Evolutionary conservation across 2,797 vertebrate genomes (phyloP), one percentile per base, ranked within the genome.

Genomic region (Tragopan temminckii): DNA sequence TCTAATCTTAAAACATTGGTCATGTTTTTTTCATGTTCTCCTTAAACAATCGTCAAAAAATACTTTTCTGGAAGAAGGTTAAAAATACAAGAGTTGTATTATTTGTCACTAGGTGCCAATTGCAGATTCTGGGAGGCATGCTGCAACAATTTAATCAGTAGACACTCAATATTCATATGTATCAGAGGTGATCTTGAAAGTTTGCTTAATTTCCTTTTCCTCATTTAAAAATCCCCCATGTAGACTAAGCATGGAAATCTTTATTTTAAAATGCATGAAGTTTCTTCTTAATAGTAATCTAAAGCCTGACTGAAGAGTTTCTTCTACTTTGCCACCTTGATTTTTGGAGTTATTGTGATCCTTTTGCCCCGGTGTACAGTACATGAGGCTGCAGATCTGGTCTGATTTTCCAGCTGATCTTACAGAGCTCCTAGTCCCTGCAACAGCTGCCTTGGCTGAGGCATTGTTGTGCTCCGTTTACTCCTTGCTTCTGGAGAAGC

Each of bases 401-500:
- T 53, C 7, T 11, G 50, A 33, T 92, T 90, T 77, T 80, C 61
- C 75, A 36, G 31, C 25, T 88, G 68, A 25, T 50, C 48, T 74
- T 29, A 11, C 38, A 14, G 63, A 84, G 64, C 64, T 50, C 42
- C 6, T 21, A 31, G 4, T 25, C 31, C 0, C 0, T 66, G 42
- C 74, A 74, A 2, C 31, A 38, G 46, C 36, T 66, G 55, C 14
- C 36, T 36, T 36, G 84, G 36, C 75, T 63, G 68, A 40, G 74
- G 53, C 40, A 1, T 8, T 68, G 59, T 75, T 75, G 35, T 38
- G 13, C 72, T 82, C 57, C 1, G 0, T 48, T 50, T 85, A 31
- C 76, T 78, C 35, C 76, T 80, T 58, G 35, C 19, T 43, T 64
- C 64, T 77, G 79, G 11, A 90, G 55, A 66, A 80, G 80, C 80